These are phyloP conservation scores for Nixonia krombeini DNA, from an alignment of 1,140 invertebrate species.

Conservation along the genomic window DNA sequence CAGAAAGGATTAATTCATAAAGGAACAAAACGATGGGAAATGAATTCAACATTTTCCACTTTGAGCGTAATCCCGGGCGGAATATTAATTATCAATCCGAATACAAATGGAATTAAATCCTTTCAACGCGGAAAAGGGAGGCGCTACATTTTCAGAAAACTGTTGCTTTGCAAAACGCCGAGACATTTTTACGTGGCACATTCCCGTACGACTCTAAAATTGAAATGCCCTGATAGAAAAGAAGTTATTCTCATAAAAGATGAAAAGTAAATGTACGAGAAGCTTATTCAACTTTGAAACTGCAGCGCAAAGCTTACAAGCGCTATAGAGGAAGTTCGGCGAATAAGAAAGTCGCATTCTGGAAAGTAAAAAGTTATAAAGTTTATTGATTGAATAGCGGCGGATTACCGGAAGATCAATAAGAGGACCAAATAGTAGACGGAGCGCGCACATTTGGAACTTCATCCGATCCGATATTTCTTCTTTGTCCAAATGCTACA, in stretches of 20 bases:
- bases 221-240: conserved; percentile 34
- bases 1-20: too few relatives aligned
- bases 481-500: too few relatives aligned
- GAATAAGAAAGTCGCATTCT: conserved; percentile 41
- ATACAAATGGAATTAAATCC: too few relatives aligned
- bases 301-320: conserved; percentile 28
- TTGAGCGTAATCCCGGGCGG: too few relatives aligned
- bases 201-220: conserved; percentile 37
- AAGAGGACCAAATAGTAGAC: conserved; percentile 7
- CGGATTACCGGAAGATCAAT: conserved; percentile 20
- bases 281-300: conserved; percentile 41
- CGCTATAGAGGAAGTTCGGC: conserved; percentile 28
- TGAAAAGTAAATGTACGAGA: conserved; percentile 40
- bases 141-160: not conserved
- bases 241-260: conserved; percentile 43
- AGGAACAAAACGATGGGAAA: too few relatives aligned
- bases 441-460: not conserved
- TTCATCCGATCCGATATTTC: too few relatives aligned
- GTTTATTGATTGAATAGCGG: conserved; percentile 43
- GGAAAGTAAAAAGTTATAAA: conserved; percentile 41
- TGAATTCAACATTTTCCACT: too few relatives aligned
- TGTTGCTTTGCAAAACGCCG: not conserved
- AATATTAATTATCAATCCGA: too few relatives aligned
- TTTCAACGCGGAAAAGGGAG: too few relatives aligned
- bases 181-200: conserved; percentile 10